Evolutionary conservation across 2,113 vertebrate genomes (phyloP).

Genomic region (Ranitomeya variabilis): DNA sequence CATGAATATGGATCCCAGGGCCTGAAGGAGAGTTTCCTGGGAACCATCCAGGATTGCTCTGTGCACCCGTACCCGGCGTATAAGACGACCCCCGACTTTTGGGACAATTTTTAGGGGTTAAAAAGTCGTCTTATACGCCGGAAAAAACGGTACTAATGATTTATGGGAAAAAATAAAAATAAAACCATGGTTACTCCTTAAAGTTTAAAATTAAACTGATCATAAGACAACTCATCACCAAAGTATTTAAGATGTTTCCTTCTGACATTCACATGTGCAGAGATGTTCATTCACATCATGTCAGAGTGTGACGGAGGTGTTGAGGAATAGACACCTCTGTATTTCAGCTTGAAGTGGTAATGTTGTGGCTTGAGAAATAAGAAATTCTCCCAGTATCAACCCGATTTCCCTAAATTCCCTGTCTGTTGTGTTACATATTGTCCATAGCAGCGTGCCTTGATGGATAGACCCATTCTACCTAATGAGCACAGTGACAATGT

Average conservation of each 20-base stretch:
- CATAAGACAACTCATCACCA: neutral
- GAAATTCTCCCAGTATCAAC: neutral
- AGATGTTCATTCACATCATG: neutral
- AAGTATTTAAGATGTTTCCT: neutral
- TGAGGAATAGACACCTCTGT: neutral
- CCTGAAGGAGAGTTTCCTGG: no score
- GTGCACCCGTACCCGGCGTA: no score
- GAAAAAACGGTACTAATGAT: no score
- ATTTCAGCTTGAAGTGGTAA: neutral
- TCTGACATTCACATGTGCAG: neutral
- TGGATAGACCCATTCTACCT: constrained; percentile 42
- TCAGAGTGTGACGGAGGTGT: neutral
- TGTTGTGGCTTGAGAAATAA: neutral
- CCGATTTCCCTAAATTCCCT: constrained; percentile 46
- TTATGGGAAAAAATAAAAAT: no score
- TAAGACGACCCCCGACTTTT: no score
- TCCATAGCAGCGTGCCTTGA: constrained; percentile 31
- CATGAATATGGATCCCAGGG: no score
- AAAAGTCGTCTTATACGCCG: no score
- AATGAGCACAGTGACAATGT: constrained; percentile 51
- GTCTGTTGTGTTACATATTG: constrained; percentile 41
- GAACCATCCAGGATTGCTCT: no score
- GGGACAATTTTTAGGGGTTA: no score
- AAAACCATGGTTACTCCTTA: no score
- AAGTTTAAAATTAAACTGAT: neutral